Percentiles rank a stretch among this genome's conserved stretches.
These are phyloP conservation scores for Asarcornis scutulata DNA, from an alignment of 2,113 vertebrate genomes.

Conservation along the genomic window DNA sequence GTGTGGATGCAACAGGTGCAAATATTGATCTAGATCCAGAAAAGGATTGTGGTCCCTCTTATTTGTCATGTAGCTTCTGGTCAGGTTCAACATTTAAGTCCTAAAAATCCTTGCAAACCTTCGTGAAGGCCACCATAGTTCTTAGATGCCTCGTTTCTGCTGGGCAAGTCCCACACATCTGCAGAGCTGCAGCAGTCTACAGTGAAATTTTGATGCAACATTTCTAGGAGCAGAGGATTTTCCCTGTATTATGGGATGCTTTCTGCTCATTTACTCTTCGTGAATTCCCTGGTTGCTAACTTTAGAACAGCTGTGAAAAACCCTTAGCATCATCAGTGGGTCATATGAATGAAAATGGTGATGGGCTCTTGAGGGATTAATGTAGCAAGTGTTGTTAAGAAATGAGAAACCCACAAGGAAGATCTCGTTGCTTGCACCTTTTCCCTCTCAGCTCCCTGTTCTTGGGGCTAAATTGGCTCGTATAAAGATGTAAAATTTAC, in stretches of 20 bases:
- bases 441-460: not conserved
- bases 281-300: not conserved
- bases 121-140: not conserved
- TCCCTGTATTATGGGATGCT: not conserved
- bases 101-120: not conserved
- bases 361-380: not conserved
- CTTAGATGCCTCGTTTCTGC: not conserved
- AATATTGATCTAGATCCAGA: not conserved
- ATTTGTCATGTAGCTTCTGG: not conserved
- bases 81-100: not conserved
- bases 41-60: not conserved
- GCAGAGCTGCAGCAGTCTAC: not conserved
- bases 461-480: not conserved
- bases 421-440: not conserved
- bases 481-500: not conserved
- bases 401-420: not conserved
- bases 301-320: not conserved
- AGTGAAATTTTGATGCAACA: not conserved
- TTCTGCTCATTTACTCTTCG: not conserved
- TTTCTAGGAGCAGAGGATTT: not conserved
- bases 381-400: not conserved
- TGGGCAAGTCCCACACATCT: not conserved
- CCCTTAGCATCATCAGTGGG: not conserved
- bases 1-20: fast-evolving
- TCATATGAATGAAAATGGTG: not conserved